phyloP scores from a whole-genome alignment of 2,888 invertebrate genomes.

The Protophormia terraenovae region DNA sequence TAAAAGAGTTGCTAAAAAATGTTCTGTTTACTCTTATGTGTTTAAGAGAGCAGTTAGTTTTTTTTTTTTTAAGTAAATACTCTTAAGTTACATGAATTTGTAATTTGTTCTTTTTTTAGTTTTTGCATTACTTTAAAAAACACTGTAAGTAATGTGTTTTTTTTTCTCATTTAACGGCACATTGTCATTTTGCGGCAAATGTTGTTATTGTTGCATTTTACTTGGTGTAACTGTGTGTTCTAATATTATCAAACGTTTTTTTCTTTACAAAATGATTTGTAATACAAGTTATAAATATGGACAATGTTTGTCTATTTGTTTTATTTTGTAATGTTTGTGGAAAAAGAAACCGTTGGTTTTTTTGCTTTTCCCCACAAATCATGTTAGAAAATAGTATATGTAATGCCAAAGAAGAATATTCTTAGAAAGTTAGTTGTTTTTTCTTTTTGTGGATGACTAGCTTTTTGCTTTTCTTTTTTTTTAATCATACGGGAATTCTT shows the following conservation, averaged over 20 bases:
- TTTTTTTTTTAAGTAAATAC: too few species aligned
- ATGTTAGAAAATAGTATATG: not conserved
- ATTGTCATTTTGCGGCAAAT: not conserved
- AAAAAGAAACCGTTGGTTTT: not conserved
- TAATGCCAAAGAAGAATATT: not conserved
- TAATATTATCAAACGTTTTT: conserved; percentile 21
- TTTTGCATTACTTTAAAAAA: not conserved
- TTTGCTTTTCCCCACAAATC: not conserved
- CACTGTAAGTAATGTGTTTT: not conserved
- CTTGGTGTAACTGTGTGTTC: not conserved
- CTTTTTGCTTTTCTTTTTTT: not conserved
- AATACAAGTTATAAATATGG: not conserved
- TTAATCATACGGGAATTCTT: not conserved
- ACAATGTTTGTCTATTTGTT: not conserved
- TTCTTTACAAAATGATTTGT: not conserved
- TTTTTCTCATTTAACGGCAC: conserved; percentile 13
- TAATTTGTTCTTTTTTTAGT: not conserved
- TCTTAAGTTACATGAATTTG: not conserved
- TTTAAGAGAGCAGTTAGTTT: conserved; percentile 7
- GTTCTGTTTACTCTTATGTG: conserved; percentile 10
- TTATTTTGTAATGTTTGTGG: not conserved
- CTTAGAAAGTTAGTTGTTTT: not conserved
- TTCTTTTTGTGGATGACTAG: too few species aligned
- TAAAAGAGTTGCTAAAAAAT: not conserved
- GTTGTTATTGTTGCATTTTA: conserved; percentile 8